Percentiles rank a stretch among this genome's conserved stretches.
phyloP scores from a whole-genome alignment of 2,797 vertebrate species.

The Carapus acus region DNA sequence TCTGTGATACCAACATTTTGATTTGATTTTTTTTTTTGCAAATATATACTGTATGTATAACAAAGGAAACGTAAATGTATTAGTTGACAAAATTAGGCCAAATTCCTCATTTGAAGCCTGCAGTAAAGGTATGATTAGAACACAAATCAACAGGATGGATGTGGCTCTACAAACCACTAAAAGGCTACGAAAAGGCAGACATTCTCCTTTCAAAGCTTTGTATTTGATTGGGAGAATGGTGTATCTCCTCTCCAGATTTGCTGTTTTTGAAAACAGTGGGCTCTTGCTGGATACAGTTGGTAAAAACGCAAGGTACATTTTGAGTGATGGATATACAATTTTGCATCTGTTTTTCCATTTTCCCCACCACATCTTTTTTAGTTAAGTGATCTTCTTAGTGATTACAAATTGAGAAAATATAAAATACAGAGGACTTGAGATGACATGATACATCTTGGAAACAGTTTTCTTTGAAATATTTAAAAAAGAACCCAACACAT shows the following conservation, averaged over 20 bases:
- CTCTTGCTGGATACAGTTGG: slow-evolving; percentile 3
- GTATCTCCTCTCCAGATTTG: slow-evolving; percentile 17
- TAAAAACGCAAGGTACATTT: background rate
- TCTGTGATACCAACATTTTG: background rate
- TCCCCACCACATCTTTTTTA: too few relatives aligned
- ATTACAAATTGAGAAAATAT: too few relatives aligned
- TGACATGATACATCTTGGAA: too few relatives aligned
- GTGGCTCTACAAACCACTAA: slow-evolving; percentile 3
- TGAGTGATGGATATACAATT: background rate
- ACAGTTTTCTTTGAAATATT: too few relatives aligned
- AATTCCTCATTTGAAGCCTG: slow-evolving; percentile 9
- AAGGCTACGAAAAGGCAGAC: slow-evolving; percentile 4
- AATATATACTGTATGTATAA: background rate
- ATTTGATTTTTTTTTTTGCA: background rate
- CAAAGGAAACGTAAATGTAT: background rate
- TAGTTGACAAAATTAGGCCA: background rate
- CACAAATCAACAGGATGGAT: slow-evolving; percentile 22
- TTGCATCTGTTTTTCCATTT: too few relatives aligned
- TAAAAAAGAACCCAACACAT: too few relatives aligned
- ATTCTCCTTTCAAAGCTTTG: slow-evolving; percentile 10
- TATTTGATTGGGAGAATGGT: slow-evolving; percentile 27
- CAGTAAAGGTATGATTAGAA: slow-evolving; percentile 17
- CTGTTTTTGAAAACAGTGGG: slow-evolving; percentile 7
- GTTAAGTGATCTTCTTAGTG: too few relatives aligned
- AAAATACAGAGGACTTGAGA: too few relatives aligned